phyloP scores from a whole-genome alignment of 2,888 invertebrate genomes.

The Glyphotaelius pellucidus region DNA sequence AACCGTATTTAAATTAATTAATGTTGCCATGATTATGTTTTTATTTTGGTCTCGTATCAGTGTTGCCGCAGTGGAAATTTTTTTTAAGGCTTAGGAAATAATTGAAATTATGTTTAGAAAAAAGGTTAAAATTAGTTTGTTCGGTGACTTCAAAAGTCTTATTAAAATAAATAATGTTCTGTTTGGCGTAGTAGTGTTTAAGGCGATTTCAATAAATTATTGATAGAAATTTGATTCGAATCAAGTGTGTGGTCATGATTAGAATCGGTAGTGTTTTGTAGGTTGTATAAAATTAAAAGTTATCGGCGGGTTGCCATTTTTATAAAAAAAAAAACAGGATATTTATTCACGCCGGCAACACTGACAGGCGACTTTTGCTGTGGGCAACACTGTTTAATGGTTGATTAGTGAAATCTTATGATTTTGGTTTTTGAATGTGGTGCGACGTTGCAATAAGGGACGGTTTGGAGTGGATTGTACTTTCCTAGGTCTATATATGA shows the following conservation, averaged over 20 bases:
- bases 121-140: constrained; percentile 48
- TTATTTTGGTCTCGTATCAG: constrained; percentile 39
- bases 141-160: constrained; percentile 58
- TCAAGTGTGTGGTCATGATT: constrained; percentile 41
- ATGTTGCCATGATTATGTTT: constrained; percentile 4
- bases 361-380: constrained; percentile 35
- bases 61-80: constrained; percentile 45
- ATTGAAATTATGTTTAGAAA: constrained; percentile 28
- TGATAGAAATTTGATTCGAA: constrained; percentile 36
- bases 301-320: constrained; percentile 41
- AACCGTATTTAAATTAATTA: constrained; percentile 9
- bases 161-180: constrained; percentile 48
- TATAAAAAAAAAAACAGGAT: constrained; percentile 41
- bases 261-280: constrained; percentile 52
- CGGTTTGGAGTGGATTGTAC: constrained; percentile 55
- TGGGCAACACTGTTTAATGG: constrained; percentile 32
- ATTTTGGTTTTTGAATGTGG: constrained; percentile 42
- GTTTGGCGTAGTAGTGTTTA: constrained; percentile 50
- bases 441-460: constrained; percentile 22
- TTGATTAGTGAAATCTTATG: constrained; percentile 26
- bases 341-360: constrained; percentile 52
- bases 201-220: constrained; percentile 54
- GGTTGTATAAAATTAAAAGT: constrained; percentile 43
- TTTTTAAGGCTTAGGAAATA: constrained; percentile 51
- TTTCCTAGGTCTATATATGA: constrained; percentile 54